Evolutionary conservation across 2,888 invertebrate species (phyloP), one percentile per base, ranked within the genome.

Genomic region (Leucania comma): DNA sequence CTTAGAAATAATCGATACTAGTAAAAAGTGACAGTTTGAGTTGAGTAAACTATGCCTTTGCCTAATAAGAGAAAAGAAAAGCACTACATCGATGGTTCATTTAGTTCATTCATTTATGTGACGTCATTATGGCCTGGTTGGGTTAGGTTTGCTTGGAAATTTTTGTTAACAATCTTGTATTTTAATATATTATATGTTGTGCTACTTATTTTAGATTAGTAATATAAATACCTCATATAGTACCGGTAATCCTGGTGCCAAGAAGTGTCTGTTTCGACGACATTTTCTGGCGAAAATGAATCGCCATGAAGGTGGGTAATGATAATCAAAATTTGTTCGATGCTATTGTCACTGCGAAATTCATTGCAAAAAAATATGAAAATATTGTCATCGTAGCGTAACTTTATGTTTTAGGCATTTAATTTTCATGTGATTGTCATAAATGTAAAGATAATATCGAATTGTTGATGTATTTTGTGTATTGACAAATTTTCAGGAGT

Each of bases 301-400:
- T 97, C 98, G 98, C 97, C 98, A 98, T 98, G 98, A 98, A 97
- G 99, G 99, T 97, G 98, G 98, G 94, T 95, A 95, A 95, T 95
- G 95, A 95, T 96, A 95, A 96, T 96, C 96, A 95, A 95, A 96
- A 95, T 93, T 96, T 93, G 94, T 95, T 91, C 91, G 92, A 95
- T 93, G 94, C 94, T 95, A 91, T 96, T 95, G 94, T 95, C 95
- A 95, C 89, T 90, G 90, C 91, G 85, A 92, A 92, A 92, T 92
- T 92, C 87, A 87, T 90, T 88, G 88, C 88, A 82, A 90, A 91
- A 89, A 89, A 87, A 75, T 86, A 88, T 86, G 87, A 84, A 84
- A 90, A 86, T 82, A 76, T 79, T 83, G 79, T 82, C 83, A 85
- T 84, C 83, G 72, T 72, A 72, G 58, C 67, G 64, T 79, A 81